Percentiles rank a stretch among this genome's conserved stretches.
phyloP scores from a whole-genome alignment of 2,797 vertebrate species.

The Florisuga fusca region DNA sequence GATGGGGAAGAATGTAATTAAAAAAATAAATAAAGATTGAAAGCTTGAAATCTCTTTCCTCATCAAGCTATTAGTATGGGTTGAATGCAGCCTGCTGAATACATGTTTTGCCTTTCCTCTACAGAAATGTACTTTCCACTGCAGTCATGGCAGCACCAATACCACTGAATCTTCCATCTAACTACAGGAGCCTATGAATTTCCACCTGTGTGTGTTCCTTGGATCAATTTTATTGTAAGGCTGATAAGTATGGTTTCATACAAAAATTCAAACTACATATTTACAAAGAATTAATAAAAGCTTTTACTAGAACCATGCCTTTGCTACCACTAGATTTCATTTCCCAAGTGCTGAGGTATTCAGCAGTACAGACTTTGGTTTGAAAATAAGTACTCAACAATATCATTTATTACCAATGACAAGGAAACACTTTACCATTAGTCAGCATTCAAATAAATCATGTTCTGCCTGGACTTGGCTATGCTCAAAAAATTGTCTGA shows the following conservation, averaged over 20 bases:
- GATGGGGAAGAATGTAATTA: rapidly evolving
- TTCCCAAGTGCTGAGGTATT: not conserved
- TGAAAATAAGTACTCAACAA: slow-evolving; percentile 29
- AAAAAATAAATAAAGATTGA: not conserved
- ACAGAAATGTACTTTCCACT: not conserved
- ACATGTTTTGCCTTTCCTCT: not conserved
- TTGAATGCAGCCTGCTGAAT: not conserved
- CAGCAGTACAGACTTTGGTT: not conserved
- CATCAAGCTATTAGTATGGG: not conserved
- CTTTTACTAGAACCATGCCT: slow-evolving; percentile 23
- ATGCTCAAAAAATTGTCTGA: not conserved
- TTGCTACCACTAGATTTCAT: slow-evolving; percentile 18
- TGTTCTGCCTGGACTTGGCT: not conserved
- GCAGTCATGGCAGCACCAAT: not conserved
- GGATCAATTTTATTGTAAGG: not conserved
- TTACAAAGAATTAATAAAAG: slow-evolving; percentile 11
- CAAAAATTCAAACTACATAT: not conserved
- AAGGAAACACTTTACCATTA: slow-evolving; percentile 27
- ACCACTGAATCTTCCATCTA: not conserved
- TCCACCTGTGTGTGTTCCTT: not conserved
- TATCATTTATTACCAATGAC: slow-evolving; percentile 12
- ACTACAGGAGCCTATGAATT: not conserved
- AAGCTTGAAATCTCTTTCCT: not conserved
- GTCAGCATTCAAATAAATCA: slow-evolving; percentile 55
- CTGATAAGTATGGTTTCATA: slow-evolving; percentile 5